phyloP scores from a whole-genome alignment of 2,113 vertebrate species.

The Xenopus tropicalis region DNA sequence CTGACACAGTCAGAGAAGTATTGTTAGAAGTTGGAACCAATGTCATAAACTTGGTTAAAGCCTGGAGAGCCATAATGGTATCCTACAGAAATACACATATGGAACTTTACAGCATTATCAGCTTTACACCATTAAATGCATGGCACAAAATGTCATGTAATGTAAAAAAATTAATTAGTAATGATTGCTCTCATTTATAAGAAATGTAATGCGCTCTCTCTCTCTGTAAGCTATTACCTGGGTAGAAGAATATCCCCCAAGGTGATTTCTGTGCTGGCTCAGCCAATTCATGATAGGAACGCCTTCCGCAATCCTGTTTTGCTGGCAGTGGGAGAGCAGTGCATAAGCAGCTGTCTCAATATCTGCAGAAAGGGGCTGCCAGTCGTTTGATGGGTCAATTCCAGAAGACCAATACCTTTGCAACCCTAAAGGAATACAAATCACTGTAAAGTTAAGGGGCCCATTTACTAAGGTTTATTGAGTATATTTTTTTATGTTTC shows the following conservation, averaged over 20 bases:
- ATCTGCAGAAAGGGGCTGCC: slow-evolving; percentile 59
- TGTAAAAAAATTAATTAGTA: too few relatives aligned
- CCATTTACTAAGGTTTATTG: too few relatives aligned
- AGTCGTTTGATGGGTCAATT: slow-evolving; percentile 19
- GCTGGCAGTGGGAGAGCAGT: slow-evolving; percentile 54
- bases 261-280: slow-evolving; percentile 58
- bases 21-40: neutral
- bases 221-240: slow-evolving; percentile 54
- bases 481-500: too few relatives aligned
- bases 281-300: slow-evolving; percentile 65
- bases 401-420: slow-evolving; percentile 57
- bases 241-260: slow-evolving; percentile 67
- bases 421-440: slow-evolving; percentile 50
- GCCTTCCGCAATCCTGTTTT: slow-evolving; percentile 45
- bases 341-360: slow-evolving; percentile 66
- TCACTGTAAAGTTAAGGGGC: too few relatives aligned
- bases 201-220: too few relatives aligned
- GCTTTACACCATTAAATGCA: too few relatives aligned
- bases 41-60: slow-evolving; percentile 52
- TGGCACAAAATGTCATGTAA: too few relatives aligned
- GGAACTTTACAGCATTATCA: too few relatives aligned
- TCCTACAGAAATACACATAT: slow-evolving; percentile 53
- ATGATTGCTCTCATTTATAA: too few relatives aligned
- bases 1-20: slow-evolving; percentile 18
- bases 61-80: slow-evolving; percentile 65